phyloP scores from a whole-genome alignment of 2,113 vertebrate genomes.

The Lonchura striata region DNA sequence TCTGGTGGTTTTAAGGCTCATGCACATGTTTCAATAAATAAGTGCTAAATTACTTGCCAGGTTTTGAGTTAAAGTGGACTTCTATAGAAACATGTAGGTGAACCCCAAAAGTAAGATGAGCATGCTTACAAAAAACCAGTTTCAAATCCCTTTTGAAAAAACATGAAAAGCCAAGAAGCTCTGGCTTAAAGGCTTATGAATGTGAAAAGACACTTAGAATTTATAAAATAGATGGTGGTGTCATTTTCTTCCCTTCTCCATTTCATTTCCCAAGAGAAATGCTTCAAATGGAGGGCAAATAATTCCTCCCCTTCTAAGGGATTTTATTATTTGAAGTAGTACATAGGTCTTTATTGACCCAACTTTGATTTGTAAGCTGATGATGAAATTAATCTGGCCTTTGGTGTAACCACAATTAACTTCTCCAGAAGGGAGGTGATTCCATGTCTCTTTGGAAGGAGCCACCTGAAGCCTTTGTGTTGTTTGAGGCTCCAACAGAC shows the following conservation, averaged over 20 bases:
- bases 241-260: slow-evolving; percentile 11
- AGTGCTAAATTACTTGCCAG: slow-evolving; percentile 30
- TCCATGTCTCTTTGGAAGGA: not conserved
- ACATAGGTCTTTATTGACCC: slow-evolving; percentile 38
- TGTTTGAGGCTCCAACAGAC: not conserved
- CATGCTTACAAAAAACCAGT: not conserved
- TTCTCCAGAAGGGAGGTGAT: slow-evolving; percentile 39
- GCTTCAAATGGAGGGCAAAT: slow-evolving; percentile 34
- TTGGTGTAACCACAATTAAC: slow-evolving; percentile 65
- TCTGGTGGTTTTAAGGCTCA: slow-evolving; percentile 9
- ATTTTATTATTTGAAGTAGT: slow-evolving; percentile 42
- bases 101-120: not conserved
- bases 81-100: not conserved
- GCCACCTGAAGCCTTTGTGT: not conserved
- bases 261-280: slow-evolving; percentile 63
- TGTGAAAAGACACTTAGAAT: not conserved
- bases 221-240: not conserved
- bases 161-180: not conserved
- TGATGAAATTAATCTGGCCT: slow-evolving; percentile 67
- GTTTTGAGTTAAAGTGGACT: not conserved
- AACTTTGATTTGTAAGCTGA: slow-evolving; percentile 66
- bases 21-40: slow-evolving; percentile 27
- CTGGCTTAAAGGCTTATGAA: not conserved
- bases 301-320: slow-evolving; percentile 14
- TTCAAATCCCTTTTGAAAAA: slow-evolving; percentile 1